Conservation (phyloP, 2,888 invertebrate genomes). For the Drosophila hamatofila region DNA sequence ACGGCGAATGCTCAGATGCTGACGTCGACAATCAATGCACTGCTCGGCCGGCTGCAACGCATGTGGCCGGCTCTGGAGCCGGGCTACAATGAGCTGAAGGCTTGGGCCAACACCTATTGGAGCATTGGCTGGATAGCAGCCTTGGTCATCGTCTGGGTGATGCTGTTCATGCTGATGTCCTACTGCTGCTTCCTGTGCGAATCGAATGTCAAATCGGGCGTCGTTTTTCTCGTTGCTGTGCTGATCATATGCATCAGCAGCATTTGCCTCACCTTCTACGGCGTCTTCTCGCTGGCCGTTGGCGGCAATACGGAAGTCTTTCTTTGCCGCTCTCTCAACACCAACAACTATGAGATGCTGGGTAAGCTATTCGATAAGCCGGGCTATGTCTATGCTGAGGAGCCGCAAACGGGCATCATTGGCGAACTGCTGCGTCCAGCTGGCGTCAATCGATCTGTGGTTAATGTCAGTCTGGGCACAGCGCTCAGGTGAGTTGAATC, state of each 20-base stretch:
- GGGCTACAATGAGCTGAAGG: conserved; percentile 78
- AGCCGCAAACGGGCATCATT: conserved; percentile 84
- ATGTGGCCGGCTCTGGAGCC: conserved; percentile 82
- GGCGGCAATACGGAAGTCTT: conserved; percentile 86
- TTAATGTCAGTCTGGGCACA: conserved; percentile 83
- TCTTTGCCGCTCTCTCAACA: conserved; percentile 90
- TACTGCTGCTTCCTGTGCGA: conserved; percentile 84
- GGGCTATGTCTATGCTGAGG: conserved; percentile 87
- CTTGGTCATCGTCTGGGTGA: conserved; percentile 83
- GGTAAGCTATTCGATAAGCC: conserved; percentile 89
- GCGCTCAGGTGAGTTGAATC: conserved; percentile 82
- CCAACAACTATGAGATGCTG: conserved; percentile 88
- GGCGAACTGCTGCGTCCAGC: conserved; percentile 83
- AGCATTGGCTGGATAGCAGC: conserved; percentile 82
- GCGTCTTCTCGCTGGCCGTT: conserved; percentile 82
- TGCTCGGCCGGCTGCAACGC: conserved; percentile 82
- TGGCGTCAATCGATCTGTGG: conserved; percentile 83
- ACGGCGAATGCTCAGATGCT: conserved; percentile 84
- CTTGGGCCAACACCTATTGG: conserved; percentile 83
- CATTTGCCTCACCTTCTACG: conserved; percentile 82
- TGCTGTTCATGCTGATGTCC: conserved; percentile 83
- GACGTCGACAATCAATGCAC: conserved; percentile 81
- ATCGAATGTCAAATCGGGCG: conserved; percentile 83
- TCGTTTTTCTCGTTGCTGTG: conserved; percentile 82
- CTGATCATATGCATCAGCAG: conserved; percentile 83